Evolutionary conservation across 2,888 invertebrate genomes (phyloP).

Genomic region (Apotomis betuletana): DNA sequence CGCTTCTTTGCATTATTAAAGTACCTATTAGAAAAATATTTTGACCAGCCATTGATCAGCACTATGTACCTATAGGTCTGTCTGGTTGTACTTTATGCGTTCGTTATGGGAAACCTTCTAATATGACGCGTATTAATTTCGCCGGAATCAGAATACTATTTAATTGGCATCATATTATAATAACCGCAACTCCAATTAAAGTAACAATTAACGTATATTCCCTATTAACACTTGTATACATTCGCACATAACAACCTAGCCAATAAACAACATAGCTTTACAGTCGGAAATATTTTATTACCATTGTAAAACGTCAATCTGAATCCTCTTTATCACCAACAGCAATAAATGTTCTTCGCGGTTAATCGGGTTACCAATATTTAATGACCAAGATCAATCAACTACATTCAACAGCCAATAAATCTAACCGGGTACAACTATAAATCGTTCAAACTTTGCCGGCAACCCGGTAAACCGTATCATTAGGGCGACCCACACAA

Average conservation of each 20-base stretch:
- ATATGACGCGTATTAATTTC: no score
- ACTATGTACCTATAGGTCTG: no score
- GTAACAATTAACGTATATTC: background rate
- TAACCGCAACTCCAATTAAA: background rate
- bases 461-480: constrained; percentile 57
- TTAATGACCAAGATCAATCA: constrained; percentile 38
- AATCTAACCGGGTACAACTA: constrained; percentile 33
- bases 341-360: constrained; percentile 35
- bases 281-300: constrained; percentile 18
- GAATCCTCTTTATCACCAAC: constrained; percentile 23
- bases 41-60: no score
- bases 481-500: constrained; percentile 60
- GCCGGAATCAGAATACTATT: no score
- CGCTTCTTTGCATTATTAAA: no score
- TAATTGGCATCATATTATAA: no score
- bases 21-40: no score
- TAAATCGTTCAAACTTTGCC: constrained; percentile 49
- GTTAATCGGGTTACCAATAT: constrained; percentile 39
- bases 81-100: no score
- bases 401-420: constrained; percentile 32
- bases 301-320: constrained; percentile 31
- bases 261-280: constrained; percentile 21
- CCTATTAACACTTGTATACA: background rate
- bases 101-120: no score
- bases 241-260: constrained; percentile 1